Evolutionary conservation across 1,140 invertebrate species (phyloP), one percentile per base, ranked within the genome.

Genomic region (Drosophila mayri): DNA sequence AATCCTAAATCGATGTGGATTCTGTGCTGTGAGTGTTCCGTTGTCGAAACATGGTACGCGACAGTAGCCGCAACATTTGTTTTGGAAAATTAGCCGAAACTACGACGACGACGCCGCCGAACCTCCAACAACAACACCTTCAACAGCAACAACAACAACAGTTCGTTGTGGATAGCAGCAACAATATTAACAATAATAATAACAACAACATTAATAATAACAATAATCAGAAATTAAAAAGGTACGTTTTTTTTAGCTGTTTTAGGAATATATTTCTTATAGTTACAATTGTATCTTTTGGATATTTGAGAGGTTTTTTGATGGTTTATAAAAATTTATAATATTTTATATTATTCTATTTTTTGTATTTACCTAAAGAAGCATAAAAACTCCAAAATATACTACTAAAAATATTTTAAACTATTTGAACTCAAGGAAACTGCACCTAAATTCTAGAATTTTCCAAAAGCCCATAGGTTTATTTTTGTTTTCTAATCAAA

Each of bases 81-180:
- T 98, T 99, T 96, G 98, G 98, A 96, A 99, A 99, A 97, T 97
- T 99, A 96, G 98, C 98, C 96, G 98, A 99, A 95, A 98, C 98
- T 95, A 97, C 98, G 95, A 96, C 76, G 64, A 97, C 98, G 95
- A 96, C 76, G 64, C 82, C 74, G 64, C 58, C 61, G 20, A 64
- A 70, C 16, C 74, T 77, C 18, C 74, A 77, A 40, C 63, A 74
- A 11, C 81, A 80, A 41, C 75, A 85, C 52, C 81, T 80, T 40
- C 75, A 75, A 14, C 65, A 76, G 6, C 68, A n/a, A n/a, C 43
- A 44, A 25, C 82, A 82, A 62, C 81, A 77, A 67, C 79, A 73
- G 50, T 72, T 83, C 46, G 76, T 77, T 68, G 83, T 87, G 76
- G 84, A 88, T 83, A 79, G 55, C 62, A 79, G 20, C 60, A 82